Evolutionary conservation across 1,140 invertebrate genomes (phyloP).

Genomic region (Rhyacophila brunnea): DNA sequence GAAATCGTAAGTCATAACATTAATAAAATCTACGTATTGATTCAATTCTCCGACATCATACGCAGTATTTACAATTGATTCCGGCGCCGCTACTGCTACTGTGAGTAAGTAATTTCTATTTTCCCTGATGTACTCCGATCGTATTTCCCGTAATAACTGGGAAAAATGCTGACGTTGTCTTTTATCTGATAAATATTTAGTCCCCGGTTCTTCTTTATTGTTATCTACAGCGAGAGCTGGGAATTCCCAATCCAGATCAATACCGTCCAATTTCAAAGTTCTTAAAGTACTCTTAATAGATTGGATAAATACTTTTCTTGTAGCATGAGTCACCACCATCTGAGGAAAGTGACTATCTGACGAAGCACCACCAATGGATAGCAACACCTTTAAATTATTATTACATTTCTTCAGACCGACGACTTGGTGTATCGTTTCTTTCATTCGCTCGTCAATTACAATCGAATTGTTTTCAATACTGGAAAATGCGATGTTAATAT

Average conservation of each 20-base stretch:
- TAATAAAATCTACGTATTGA: slow-evolving; percentile 80
- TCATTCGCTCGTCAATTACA: slow-evolving; percentile 44
- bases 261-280: slow-evolving; percentile 69
- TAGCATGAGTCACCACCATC: slow-evolving; percentile 68
- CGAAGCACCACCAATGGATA: slow-evolving; percentile 72
- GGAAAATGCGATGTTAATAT: slow-evolving; percentile 77
- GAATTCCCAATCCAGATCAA: slow-evolving; percentile 89
- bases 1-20: slow-evolving; percentile 89
- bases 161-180: slow-evolving; percentile 69
- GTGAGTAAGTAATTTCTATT: slow-evolving; percentile 63
- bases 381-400: slow-evolving; percentile 70
- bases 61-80: slow-evolving; percentile 68
- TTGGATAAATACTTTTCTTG: slow-evolving; percentile 69
- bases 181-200: neutral
- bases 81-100: slow-evolving; percentile 73
- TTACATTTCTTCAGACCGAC: slow-evolving; percentile 62
- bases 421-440: slow-evolving; percentile 54
- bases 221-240: slow-evolving; percentile 52
- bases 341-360: slow-evolving; percentile 63
- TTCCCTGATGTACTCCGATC: slow-evolving; percentile 61
- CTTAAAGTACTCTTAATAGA: slow-evolving; percentile 63
- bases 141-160: slow-evolving; percentile 68
- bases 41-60: slow-evolving; percentile 78
- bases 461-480: slow-evolving; percentile 63
- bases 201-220: neutral